Evolutionary conservation across 2,797 vertebrate genomes (phyloP).

Genomic region (Synaphobranchus kaupii): DNA sequence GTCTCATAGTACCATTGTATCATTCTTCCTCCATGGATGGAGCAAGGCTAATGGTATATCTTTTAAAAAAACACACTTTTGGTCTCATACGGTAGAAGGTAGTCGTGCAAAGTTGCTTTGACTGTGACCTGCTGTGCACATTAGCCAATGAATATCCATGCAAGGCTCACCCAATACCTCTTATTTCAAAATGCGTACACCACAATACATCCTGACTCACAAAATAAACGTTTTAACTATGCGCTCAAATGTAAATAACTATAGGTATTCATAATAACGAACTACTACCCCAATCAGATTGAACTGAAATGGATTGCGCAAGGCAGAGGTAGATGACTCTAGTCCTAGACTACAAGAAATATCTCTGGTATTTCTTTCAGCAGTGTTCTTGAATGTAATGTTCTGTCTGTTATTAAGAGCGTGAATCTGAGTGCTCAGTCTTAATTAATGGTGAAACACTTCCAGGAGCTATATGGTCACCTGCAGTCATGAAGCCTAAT

Average conservation of each 20-base stretch:
- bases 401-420: neutral
- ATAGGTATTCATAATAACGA: neutral
- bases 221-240: no score
- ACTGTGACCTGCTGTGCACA: constrained; percentile 58
- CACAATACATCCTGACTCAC: neutral
- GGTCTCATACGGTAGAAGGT: neutral
- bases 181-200: neutral
- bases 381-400: neutral
- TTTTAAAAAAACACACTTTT: neutral
- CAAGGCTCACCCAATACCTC: neutral
- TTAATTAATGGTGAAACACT: neutral
- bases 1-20: neutral
- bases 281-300: neutral
- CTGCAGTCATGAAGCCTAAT: neutral
- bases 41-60: neutral
- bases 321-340: neutral
- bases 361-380: neutral
- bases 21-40: neutral
- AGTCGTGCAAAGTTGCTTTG: constrained; percentile 48
- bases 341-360: neutral
- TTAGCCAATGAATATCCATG: constrained; percentile 29
- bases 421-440: neutral
- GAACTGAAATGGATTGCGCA: neutral
- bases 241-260: no score
- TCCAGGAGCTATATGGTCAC: neutral